These are phyloP conservation scores for Conus canariensis DNA, from an alignment of 2,888 invertebrate genomes.

Conservation along the genomic window DNA sequence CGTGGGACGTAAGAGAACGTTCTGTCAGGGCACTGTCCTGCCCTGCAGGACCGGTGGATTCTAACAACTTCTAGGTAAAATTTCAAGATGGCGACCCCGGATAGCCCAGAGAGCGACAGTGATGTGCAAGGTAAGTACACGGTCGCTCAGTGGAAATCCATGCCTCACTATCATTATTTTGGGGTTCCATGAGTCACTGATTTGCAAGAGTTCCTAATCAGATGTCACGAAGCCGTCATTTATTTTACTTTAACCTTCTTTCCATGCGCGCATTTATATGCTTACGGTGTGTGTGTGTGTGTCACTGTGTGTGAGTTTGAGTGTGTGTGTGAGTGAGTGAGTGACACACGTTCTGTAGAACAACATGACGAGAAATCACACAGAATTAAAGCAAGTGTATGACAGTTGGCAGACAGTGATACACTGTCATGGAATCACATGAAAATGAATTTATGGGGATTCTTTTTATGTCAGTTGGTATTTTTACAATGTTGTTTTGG, in stretches of 20 bases:
- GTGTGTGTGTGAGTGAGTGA: background rate
- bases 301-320: too few relatives aligned
- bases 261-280: background rate
- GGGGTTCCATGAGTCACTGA: conserved; percentile 65
- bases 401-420: too few relatives aligned
- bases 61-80: conserved; percentile 56
- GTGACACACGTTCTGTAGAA: background rate
- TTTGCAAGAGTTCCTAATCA: conserved; percentile 51
- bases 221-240: conserved; percentile 40
- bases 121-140: conserved; percentile 67
- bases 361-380: background rate
- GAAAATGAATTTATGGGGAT: too few relatives aligned
- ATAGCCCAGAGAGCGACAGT: conserved; percentile 58
- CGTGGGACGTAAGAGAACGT: conserved; percentile 48
- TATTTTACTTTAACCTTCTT: background rate
- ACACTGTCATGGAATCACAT: too few relatives aligned
- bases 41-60: conserved; percentile 48
- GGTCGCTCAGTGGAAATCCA: conserved; percentile 48
- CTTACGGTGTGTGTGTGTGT: too few relatives aligned
- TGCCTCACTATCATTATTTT: conserved; percentile 61
- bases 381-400: too few relatives aligned
- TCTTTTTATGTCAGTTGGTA: too few relatives aligned
- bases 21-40: conserved; percentile 51
- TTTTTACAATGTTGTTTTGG: too few relatives aligned
- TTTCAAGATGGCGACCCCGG: conserved; percentile 75